Percentiles rank a stretch among this genome's conserved stretches.
Evolutionary conservation across 2,797 vertebrate genomes (phyloP).

Genomic region (Tinamus major): DNA sequence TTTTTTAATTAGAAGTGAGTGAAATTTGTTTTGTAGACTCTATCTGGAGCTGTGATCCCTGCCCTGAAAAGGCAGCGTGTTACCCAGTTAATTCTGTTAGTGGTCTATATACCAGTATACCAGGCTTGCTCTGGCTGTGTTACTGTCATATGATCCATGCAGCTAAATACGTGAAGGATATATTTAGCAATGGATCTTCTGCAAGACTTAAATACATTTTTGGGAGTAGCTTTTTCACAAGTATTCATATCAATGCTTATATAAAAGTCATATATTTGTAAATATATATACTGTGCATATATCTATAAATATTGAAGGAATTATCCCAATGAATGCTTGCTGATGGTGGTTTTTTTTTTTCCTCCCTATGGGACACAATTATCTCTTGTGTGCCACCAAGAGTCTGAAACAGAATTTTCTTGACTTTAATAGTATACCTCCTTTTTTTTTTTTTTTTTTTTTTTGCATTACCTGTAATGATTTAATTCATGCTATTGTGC

Average conservation of each 20-base stretch:
- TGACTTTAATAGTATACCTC: neutral
- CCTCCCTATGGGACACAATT: neutral
- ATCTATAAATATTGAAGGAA: no score
- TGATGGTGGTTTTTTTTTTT: neutral
- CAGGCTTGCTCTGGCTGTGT: neutral
- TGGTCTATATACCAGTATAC: no score
- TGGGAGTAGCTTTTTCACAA: neutral
- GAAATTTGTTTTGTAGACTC: neutral
- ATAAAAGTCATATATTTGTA: neutral
- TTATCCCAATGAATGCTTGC: neutral
- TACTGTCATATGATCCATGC: accelerated
- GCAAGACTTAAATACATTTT: neutral
- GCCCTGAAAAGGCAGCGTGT: neutral
- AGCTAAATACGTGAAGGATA: neutral
- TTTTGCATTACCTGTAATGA: neutral
- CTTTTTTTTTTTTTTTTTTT: neutral
- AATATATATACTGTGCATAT: no score
- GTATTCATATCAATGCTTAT: neutral
- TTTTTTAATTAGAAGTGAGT: neutral
- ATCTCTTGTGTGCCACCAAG: neutral
- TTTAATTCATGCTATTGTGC: neutral
- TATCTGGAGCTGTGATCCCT: neutral
- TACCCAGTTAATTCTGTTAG: neutral
- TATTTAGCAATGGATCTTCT: neutral
- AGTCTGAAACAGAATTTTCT: neutral